phyloP scores from a whole-genome alignment of 2,797 vertebrate species.

The Streptopelia turtur region DNA sequence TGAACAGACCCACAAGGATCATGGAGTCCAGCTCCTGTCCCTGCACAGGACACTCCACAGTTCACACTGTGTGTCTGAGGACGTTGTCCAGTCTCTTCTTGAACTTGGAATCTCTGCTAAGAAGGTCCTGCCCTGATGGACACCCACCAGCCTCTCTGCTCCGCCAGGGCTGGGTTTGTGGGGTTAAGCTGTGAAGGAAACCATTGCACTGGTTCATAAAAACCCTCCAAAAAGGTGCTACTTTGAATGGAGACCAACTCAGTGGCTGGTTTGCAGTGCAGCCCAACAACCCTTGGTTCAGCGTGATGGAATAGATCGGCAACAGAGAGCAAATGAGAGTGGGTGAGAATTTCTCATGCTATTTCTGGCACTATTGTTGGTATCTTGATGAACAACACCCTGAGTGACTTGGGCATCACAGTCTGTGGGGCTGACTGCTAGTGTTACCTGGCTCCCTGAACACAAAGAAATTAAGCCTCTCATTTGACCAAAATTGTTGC shows the following conservation, averaged over 20 bases:
- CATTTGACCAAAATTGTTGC: neutral
- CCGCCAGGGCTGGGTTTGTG: fast-evolving
- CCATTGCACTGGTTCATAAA: neutral
- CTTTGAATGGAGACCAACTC: neutral
- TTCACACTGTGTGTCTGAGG: no score
- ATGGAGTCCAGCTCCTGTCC: no score
- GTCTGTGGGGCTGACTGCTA: neutral
- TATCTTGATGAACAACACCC: neutral
- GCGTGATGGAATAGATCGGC: neutral
- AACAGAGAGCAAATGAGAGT: neutral
- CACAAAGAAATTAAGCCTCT: neutral
- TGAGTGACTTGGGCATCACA: neutral
- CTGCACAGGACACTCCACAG: no score
- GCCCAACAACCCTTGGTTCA: neutral
- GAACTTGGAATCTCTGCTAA: neutral
- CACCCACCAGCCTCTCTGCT: neutral
- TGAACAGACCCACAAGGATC: no score
- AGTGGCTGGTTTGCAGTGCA: neutral
- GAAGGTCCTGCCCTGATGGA: neutral
- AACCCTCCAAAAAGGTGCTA: neutral
- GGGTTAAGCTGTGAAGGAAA: neutral
- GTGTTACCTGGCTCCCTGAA: neutral
- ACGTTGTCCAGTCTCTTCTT: no score
- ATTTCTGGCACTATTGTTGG: neutral
- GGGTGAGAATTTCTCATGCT: neutral